These are phyloP conservation scores for Entomyzon cyanotis DNA, from an alignment of 2,113 vertebrate species.

Conservation along the genomic window DNA sequence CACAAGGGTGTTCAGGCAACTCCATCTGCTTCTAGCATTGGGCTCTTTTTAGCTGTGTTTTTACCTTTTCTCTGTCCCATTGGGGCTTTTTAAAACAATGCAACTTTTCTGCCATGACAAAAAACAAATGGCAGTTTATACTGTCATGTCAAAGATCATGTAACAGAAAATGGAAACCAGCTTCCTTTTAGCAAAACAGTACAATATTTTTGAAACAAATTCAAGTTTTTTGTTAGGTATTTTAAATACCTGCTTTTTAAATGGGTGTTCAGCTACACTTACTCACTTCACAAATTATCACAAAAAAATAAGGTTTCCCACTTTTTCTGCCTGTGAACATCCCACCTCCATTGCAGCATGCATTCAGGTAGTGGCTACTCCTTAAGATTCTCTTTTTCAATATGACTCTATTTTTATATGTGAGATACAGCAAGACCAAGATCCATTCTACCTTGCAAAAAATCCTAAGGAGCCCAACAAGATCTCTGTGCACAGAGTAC, in stretches of 20 bases:
- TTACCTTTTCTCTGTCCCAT: neutral
- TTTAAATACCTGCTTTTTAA: neutral
- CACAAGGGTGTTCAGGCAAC: neutral
- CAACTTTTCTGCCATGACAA: neutral
- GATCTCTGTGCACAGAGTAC: neutral
- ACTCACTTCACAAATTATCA: neutral
- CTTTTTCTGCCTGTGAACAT: neutral
- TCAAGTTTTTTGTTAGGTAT: neutral
- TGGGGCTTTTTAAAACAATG: neutral
- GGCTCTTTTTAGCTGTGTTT: neutral
- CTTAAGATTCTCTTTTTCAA: neutral
- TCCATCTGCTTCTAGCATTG: neutral
- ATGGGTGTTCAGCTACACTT: neutral
- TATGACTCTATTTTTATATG: neutral
- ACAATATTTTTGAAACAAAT: neutral
- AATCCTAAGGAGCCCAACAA: neutral
- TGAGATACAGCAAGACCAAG: neutral
- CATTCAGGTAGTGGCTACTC: neutral
- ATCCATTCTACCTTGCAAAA: neutral
- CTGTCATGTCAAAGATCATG: slow-evolving; percentile 18
- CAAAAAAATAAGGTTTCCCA: neutral
- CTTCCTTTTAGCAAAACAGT: slow-evolving; percentile 17
- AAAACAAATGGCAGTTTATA: neutral
- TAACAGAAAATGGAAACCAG: neutral
- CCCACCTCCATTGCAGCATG: neutral